These are phyloP conservation scores for Alauda arvensis DNA, from an alignment of 2,797 vertebrate species.

Conservation along the genomic window DNA sequence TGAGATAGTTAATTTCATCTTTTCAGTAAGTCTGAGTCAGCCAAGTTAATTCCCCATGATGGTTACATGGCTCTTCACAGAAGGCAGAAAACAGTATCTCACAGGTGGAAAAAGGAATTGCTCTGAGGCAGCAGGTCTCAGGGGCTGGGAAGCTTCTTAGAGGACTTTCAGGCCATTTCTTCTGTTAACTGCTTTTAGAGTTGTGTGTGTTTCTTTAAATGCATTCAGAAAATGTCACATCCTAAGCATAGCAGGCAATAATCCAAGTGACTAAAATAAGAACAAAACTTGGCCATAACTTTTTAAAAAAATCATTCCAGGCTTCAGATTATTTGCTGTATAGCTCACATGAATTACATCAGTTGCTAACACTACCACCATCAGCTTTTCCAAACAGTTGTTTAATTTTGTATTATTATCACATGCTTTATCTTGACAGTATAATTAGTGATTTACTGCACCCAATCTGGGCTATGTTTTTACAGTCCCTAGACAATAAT, in stretches of 20 bases:
- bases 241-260: not conserved
- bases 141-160: not conserved
- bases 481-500: not conserved
- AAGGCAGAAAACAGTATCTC: not conserved
- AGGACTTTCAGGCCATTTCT: not conserved
- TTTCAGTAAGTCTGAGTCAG: not conserved
- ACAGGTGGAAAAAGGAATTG: not conserved
- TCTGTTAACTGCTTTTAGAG: not conserved
- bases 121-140: not conserved
- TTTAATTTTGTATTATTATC: constrained; percentile 12
- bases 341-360: not conserved
- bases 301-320: not conserved
- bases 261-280: constrained; percentile 10
- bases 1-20: not conserved
- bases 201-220: not conserved
- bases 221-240: not conserved
- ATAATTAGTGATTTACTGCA: constrained; percentile 10
- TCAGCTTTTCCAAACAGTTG: not conserved
- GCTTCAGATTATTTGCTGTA: not conserved
- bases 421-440: constrained; percentile 17
- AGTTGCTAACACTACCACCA: not conserved
- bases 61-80: not conserved
- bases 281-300: not conserved
- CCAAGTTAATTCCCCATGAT: not conserved
- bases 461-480: not conserved